Evolutionary conservation across 2,888 invertebrate species (phyloP).

Genomic region (Dasypolia templi): DNA sequence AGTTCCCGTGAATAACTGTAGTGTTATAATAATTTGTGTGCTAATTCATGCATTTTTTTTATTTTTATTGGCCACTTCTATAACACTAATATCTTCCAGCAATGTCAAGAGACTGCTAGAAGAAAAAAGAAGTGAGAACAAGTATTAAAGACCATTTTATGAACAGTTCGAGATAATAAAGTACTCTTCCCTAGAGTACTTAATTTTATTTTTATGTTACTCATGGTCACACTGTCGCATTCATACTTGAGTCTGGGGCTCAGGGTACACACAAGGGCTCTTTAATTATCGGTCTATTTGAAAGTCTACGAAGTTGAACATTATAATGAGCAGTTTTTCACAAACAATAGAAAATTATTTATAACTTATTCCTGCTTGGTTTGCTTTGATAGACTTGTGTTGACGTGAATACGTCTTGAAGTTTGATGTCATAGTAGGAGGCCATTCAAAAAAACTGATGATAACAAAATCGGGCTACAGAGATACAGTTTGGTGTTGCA

Average conservation of each 20-base stretch:
- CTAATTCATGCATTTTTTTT: slow-evolving; percentile 49
- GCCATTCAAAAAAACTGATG: too few species aligned
- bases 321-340: not conserved
- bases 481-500: too few species aligned
- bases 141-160: slow-evolving; percentile 19
- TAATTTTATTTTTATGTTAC: slow-evolving; percentile 16
- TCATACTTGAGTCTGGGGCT: slow-evolving; percentile 4
- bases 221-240: slow-evolving; percentile 6
- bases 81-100: slow-evolving; percentile 13
- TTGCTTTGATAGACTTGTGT: too few species aligned
- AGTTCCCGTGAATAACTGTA: slow-evolving; percentile 50
- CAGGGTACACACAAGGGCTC: not conserved
- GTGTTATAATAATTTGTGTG: slow-evolving; percentile 49
- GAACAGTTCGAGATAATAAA: slow-evolving; percentile 30
- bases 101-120: slow-evolving; percentile 12
- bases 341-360: slow-evolving; percentile 5
- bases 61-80: slow-evolving; percentile 35
- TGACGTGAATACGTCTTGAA: too few species aligned
- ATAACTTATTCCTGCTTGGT: too few species aligned
- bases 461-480: too few species aligned
- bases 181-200: not conserved
- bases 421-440: too few species aligned
- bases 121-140: slow-evolving; percentile 24
- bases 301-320: slow-evolving; percentile 15
- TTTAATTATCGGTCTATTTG: slow-evolving; percentile 16